Base-by-base conservation (phyloP, 1,140 invertebrate species). In the Propsilocerus akamusi region DNA sequence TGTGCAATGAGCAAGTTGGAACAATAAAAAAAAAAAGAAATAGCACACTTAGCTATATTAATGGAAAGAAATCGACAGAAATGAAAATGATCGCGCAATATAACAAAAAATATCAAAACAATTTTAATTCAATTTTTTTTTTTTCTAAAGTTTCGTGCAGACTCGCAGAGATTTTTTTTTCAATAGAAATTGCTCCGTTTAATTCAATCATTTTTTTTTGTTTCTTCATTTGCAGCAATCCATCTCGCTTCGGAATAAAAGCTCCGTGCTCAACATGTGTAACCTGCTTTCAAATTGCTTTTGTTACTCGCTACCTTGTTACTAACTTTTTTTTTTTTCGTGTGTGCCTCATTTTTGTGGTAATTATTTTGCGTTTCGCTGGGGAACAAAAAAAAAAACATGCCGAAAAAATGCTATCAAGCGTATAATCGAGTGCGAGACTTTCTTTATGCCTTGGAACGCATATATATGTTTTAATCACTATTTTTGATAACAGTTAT, bases 101-200 rank as follows among this genome's bases (percentile, higher is more conserved):
- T n/a, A 30, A 12, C 34, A 20, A 4, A 17, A 14, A 20, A 14
- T 41, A 41, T 41, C 34, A 41, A 41, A 41, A 41, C 34, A 41
- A 41, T 41, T 41, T 41, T 41, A 41, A 20, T 41, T 41, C 34
- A 41, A 41, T 41, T 41, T 20, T 14, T 17, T 41, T 41, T 6
- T 41, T 17, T 41, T 41, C 17, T 41, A 12, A 41, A 41, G 12
- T 41, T 22, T 41, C 34, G 34, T 41, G 34, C 22, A 41, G 34
- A 41, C 34, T 41, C 14, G 34, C 34, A 41, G 22, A 17, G 34
- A 20, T 22, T 41, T 41, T 41, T 41, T 20, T 41, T 20, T 37
- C 14, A 41, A 41, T 41, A 41, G 34, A 41, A 41, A 41, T 41
- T 41, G 14, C 34, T 41, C 34, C 34, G 34, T 41, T 41, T 41